Evolutionary conservation across 2,113 vertebrate species (phyloP).

Genomic region (Cyprinus carpio): DNA sequence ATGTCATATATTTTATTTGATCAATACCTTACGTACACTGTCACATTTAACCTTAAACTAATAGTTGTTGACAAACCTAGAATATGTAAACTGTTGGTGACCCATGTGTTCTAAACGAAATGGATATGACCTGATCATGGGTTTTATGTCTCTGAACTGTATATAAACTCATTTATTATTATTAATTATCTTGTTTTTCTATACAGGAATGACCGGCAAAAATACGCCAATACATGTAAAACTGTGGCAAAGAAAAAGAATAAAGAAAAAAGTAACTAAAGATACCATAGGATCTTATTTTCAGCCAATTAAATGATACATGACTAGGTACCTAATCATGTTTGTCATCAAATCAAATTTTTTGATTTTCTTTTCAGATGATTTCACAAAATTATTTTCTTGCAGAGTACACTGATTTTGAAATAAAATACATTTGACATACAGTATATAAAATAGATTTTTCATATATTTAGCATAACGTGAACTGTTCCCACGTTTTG

Average conservation of each 20-base stretch:
- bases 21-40: neutral
- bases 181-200: conserved; percentile 22
- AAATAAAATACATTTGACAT: neutral
- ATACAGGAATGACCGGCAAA: conserved; percentile 79
- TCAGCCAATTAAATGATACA: neutral
- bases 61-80: neutral
- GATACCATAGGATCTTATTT: conserved; percentile 8
- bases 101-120: neutral
- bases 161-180: neutral
- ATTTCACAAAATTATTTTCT: neutral
- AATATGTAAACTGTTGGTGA: neutral
- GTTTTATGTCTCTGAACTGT: neutral
- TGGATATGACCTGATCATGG: neutral
- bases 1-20: neutral
- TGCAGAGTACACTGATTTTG: neutral
- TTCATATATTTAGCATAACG: neutral
- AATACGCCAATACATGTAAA: conserved; percentile 75
- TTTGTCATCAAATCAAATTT: neutral
- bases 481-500: neutral
- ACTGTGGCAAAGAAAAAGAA: conserved; percentile 74
- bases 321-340: neutral
- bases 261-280: conserved; percentile 66
- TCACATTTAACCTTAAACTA: neutral
- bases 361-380: neutral
- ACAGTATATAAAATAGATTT: too few relatives aligned